A percentile compares a stretch with the other conserved stretches of the same genome.
These are phyloP conservation scores for Caenorhabditis zanzibari DNA, from an alignment of 2,888 invertebrate genomes.

Conservation along the genomic window DNA sequence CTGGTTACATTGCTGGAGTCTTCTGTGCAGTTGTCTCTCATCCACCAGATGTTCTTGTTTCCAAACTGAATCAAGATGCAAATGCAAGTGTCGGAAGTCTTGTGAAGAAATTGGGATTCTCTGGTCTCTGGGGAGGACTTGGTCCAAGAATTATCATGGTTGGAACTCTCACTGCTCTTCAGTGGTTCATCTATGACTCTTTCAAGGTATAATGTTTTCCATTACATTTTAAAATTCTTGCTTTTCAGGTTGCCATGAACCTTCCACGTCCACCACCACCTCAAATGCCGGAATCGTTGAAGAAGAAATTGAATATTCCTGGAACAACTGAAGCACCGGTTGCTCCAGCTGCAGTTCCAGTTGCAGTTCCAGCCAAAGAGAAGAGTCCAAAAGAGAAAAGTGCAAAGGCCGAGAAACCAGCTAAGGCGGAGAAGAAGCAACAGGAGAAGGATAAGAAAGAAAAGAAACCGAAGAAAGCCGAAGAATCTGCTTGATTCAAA, in stretches of 20 bases:
- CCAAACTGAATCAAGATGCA: slow-evolving; percentile 95
- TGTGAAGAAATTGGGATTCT: slow-evolving; percentile 88
- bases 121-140: slow-evolving; percentile 87
- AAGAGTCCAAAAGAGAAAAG: slow-evolving; percentile 7
- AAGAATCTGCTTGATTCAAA: slow-evolving; percentile 6
- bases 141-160: slow-evolving; percentile 93
- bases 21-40: slow-evolving; percentile 99
- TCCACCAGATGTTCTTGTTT: slow-evolving; percentile 97
- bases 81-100: slow-evolving; percentile 88
- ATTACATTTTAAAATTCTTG: neutral
- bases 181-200: slow-evolving; percentile 94
- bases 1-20: slow-evolving; percentile 94
- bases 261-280: slow-evolving; percentile 97
- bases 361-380: neutral
- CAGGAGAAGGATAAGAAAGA: slow-evolving; percentile 34
- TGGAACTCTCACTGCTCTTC: slow-evolving; percentile 92
- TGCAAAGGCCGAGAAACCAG: slow-evolving; percentile 30
- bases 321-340: slow-evolving; percentile 76
- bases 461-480: slow-evolving; percentile 27
- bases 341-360: slow-evolving; percentile 30
- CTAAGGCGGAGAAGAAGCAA: slow-evolving; percentile 22
- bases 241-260: slow-evolving; percentile 84
- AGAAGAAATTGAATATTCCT: slow-evolving; percentile 86
- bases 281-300: slow-evolving; percentile 94
- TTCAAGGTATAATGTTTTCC: slow-evolving; percentile 86